Base-by-base conservation (phyloP, 2,888 invertebrate species). In the Diarsia mendica region DNA sequence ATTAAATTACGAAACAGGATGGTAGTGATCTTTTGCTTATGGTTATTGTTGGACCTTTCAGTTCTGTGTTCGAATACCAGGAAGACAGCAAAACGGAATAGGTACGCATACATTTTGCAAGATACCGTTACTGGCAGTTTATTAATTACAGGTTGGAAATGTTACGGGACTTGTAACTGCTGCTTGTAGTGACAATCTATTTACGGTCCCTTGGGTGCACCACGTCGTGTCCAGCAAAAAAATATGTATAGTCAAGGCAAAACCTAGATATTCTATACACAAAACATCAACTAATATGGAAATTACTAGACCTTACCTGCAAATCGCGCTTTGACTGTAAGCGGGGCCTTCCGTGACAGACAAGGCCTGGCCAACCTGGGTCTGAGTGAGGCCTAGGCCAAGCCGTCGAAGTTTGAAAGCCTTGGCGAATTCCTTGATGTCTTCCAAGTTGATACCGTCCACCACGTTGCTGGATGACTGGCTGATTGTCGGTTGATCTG, bases 261-360 rank as follows among this genome's bases (percentile, higher is more conserved):
- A 60, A 71, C 79, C 81, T 83, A 79, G 66, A 15, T 18, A 66
- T 23, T 55, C 61, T 69, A 72, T 48, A 71, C 33, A 72, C 23
- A 69, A 65, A 33, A 70, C 20, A 70, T 49, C 33, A 75, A 61
- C 33, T 28, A 60, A 61, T 48, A 75, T 69, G 3, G 10, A 69
- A 66, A 67, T 64, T 68, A 78, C 69, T 81, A 76, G 67, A 72
- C 84, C 82, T 81, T 97, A 99, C 99, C 99, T 99, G 98, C 99
- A 99, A 94, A 99, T 99, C 89, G 99, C 99, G 95, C 99, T 99
- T 97, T 99, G 99, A 96, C 99, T 99, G 96, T 99, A 99, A 69
- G 99, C 99, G 51, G 99, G 99, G 72, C 99, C 99, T 96, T 99
- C 99, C 39, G 99, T 99, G 75, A 99, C 98, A 83, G 99, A 99